Conservation (phyloP, 2,797 vertebrate genomes). For the Tympanoctomys barrerae region DNA sequence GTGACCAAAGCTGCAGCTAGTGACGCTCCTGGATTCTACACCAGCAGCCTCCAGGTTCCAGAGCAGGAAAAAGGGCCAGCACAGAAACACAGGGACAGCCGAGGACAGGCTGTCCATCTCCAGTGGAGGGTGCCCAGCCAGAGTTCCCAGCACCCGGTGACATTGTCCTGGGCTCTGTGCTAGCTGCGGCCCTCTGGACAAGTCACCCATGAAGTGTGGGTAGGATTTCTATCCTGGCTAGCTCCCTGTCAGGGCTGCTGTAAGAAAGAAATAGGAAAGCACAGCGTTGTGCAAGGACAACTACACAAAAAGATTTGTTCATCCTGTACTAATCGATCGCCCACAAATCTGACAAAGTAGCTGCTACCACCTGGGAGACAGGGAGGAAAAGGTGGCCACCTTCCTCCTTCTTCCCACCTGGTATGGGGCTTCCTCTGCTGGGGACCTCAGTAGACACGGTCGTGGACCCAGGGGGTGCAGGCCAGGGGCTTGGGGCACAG, state of each 20-base stretch:
- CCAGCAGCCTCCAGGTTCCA: background rate
- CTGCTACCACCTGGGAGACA: background rate
- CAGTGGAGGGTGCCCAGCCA: fast-evolving
- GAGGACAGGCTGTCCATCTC: background rate
- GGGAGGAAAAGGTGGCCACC: background rate
- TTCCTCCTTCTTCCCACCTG: background rate
- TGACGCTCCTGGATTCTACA: background rate
- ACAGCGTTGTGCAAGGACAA: background rate
- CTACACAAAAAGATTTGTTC: background rate
- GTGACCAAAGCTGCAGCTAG: background rate
- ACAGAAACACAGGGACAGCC: background rate
- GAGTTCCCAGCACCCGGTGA: background rate
- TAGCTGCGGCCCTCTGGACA: background rate
- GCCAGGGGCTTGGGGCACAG: background rate
- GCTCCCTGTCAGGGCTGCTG: background rate
- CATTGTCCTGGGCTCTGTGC: background rate
- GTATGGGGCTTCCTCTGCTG: background rate
- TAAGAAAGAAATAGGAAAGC: background rate
- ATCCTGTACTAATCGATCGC: background rate
- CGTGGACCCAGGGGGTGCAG: background rate
- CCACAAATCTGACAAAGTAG: background rate
- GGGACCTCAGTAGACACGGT: fast-evolving
- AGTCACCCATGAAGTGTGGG: background rate
- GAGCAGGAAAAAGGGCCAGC: background rate
- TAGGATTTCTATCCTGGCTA: background rate